A percentile compares a stretch with the other conserved stretches of the same genome.
These are phyloP conservation scores for Camponotus floridanus DNA, from an alignment of 1,140 invertebrate genomes.

Conservation along the genomic window DNA sequence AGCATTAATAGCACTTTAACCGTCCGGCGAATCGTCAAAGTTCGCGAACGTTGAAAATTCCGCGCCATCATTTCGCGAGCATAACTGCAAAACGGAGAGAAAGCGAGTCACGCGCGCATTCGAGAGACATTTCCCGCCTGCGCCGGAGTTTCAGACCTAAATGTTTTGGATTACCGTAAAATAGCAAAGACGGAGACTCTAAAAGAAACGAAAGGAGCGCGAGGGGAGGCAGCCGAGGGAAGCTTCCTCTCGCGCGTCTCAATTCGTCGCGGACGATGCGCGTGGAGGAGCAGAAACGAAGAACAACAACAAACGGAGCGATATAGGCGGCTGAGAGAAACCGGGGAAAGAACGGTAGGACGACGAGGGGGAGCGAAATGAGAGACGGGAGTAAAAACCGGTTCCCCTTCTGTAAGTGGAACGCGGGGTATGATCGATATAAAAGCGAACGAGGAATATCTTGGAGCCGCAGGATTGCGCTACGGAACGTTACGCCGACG, in stretches of 20 bases:
- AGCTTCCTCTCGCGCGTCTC: conserved; percentile 20
- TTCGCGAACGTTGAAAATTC: conserved; percentile 49
- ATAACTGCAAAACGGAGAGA: conserved; percentile 37
- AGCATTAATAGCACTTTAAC: conserved; percentile 57
- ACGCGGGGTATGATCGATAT: conserved; percentile 38
- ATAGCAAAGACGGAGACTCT: conserved; percentile 18
- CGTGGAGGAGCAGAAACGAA: conserved; percentile 4
- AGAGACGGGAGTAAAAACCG: conserved; percentile 62
- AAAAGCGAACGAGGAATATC: conserved; percentile 41
- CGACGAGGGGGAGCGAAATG: not conserved
- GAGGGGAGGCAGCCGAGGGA: not conserved
- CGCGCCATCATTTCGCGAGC: conserved; percentile 34
- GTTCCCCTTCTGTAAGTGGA: conserved; percentile 57
- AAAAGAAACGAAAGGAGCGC: not conserved
- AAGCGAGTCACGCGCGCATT: conserved; percentile 39
- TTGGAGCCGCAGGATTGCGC: conserved; percentile 40
- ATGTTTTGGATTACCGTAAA: conserved; percentile 54
- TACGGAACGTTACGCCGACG: conserved; percentile 11
- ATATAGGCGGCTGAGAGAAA: not conserved
- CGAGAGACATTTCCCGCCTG: conserved; percentile 50
- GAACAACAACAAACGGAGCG: conserved; percentile 51
- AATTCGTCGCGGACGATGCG: conserved; percentile 21
- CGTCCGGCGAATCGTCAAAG: conserved; percentile 31
- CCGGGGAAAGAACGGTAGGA: not conserved
- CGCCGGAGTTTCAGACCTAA: conserved; percentile 21